Conservation (phyloP, 1,140 invertebrate genomes). For the Cepaea nemoralis region DNA sequence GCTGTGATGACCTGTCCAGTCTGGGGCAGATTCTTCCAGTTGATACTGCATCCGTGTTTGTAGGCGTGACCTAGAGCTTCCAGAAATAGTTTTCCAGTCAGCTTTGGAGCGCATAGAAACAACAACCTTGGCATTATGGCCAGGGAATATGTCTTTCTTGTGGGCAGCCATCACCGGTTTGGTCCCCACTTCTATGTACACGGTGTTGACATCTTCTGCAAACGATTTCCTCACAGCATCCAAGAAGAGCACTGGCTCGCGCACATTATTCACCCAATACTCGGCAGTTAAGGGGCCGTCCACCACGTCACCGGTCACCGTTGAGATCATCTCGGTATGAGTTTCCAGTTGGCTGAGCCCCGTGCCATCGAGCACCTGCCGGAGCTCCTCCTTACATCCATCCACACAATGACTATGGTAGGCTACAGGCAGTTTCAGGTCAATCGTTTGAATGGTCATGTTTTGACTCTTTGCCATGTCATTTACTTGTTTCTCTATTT, state of each 20-base stretch:
- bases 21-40: conserved; percentile 41
- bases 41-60: conserved; percentile 29
- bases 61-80: conserved; percentile 36
- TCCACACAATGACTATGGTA: conserved; percentile 55
- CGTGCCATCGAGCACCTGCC: conserved; percentile 1
- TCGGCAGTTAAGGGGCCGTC: background rate
- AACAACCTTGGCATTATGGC: conserved; percentile 33
- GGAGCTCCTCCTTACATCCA: conserved; percentile 34
- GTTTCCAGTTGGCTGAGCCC: background rate
- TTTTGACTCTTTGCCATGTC: background rate
- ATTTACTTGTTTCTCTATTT: conserved; percentile 28
- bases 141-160: conserved; percentile 42
- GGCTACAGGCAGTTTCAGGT: conserved; percentile 48
- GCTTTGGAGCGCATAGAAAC: conserved; percentile 50
- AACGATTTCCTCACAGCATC: conserved; percentile 42
- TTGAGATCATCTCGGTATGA: conserved; percentile 45
- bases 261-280: conserved; percentile 54
- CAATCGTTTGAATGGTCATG: conserved; percentile 20
- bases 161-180: conserved; percentile 51
- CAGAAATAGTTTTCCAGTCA: conserved; percentile 35
- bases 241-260: conserved; percentile 47
- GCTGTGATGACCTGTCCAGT: conserved; percentile 17
- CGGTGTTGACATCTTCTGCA: conserved; percentile 30
- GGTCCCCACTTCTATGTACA: conserved; percentile 57
- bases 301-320: conserved; percentile 50